Base-by-base conservation (phyloP, 1,140 invertebrate species). In the Drosophila prosaltans region DNA sequence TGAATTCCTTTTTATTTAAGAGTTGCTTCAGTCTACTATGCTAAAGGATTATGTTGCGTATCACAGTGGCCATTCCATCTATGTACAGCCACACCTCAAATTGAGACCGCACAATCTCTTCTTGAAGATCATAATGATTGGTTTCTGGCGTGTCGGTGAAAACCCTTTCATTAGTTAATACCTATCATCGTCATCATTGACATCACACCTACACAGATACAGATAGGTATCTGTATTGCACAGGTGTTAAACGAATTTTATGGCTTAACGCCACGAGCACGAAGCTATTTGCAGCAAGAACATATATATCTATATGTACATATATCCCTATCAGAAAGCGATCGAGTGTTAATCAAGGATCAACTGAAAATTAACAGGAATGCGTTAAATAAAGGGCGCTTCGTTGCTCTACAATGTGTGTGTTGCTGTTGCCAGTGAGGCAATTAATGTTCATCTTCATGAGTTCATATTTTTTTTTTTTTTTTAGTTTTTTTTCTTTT, bases 201-300 rank as follows among this genome's bases (percentile, higher is more conserved):
- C 64, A 80, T 83, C 72, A 72, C 84, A 88, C 84, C 69, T 83
- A 36, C 6, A 36, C 6, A 30, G 2, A 2, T 30, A 30, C 28
- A 30, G 2, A 4, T 30, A 9, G 30, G 8, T 39, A 21, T 8
- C 11, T 11, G 1, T 30, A 26, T 36, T 40, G 41, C 30, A 55
- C 84, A 89, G 83, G 80, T 89, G 83, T 48, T 88, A 88, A 86
- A 74, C 80, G 63, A 71, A 88, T 83, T 83, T 81, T 89, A 88
- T 89, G 84, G 84, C 84, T 89, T 88, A 54, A 88, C 84, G 84
- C 84, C 83, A 84, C 62, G 36, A 54, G 58, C 10, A 32, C 63
- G 62, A 58, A 39, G 28, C 57, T 39, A 30, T 43, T 64, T 26
- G 28, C 28, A 30, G 28, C 28, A 30, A 4, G 16, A 16, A 16